Conservation (phyloP, 1,140 invertebrate genomes). For the Lasioglossum baleicum region DNA sequence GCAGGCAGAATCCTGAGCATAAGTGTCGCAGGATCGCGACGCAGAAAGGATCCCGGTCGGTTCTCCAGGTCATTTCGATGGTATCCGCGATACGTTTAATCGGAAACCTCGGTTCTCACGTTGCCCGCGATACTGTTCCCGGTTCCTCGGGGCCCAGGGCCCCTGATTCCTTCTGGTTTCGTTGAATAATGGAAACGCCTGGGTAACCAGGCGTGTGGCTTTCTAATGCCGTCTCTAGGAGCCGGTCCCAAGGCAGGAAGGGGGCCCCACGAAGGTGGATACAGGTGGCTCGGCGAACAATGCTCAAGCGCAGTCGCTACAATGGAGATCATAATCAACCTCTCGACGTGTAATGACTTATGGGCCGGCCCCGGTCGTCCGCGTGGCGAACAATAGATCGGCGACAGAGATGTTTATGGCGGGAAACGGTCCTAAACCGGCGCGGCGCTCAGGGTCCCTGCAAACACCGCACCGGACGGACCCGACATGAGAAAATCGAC, state of each 20-base stretch:
- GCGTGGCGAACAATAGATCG: conserved; percentile 68
- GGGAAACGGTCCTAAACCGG: conserved; percentile 51
- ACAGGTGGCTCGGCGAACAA: conserved; percentile 66
- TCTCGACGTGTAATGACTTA: conserved; percentile 73
- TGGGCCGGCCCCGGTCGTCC: conserved; percentile 61
- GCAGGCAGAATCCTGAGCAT: too few species aligned
- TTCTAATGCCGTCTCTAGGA: conserved; percentile 22
- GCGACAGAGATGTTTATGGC: conserved; percentile 65
- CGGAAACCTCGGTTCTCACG: conserved; percentile 4
- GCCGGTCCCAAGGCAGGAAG: background rate
- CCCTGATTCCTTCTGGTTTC: conserved; percentile 11
- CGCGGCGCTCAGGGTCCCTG: background rate
- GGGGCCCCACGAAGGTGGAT: conserved; percentile 16
- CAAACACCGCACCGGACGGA: background rate
- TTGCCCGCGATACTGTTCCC: background rate
- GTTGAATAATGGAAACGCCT: conserved; percentile 24
- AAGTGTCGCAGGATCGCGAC: too few species aligned
- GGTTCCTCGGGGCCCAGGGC: background rate
- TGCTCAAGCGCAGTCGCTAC: conserved; percentile 68
- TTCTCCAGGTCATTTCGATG: background rate
- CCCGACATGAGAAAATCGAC: background rate
- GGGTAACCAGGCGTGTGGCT: conserved; percentile 10
- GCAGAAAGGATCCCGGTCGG: background rate
- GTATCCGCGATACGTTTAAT: background rate
- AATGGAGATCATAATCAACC: conserved; percentile 74